Evolutionary conservation across 2,113 vertebrate species (phyloP), one percentile per base, ranked within the genome.

Genomic region (Amphilophus citrinellus): DNA sequence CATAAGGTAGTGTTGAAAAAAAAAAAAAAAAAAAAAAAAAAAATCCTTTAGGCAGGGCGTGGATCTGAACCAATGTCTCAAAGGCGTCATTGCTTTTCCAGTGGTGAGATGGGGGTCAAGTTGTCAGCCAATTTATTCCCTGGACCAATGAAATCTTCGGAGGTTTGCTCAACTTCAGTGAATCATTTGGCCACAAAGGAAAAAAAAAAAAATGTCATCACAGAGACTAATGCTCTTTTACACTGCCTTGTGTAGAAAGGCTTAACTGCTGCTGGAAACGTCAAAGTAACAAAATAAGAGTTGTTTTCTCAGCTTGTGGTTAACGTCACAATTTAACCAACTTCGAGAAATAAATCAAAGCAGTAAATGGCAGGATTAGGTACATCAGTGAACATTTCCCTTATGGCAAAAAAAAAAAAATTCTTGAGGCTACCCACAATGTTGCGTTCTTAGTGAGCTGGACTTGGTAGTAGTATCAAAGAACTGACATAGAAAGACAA

Each of bases 401-500:
- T 94, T 92, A 94, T 83, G 94, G 93, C 86, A 84, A 85, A 92
- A 89, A 92, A 83, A 91, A 65, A 83, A 89, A 76, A 83, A 96
- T 95, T 98, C 98, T 98, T 98, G 97, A 97, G 91, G 98, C 98
- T 99, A 99, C 97, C 97, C 97, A 98, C 97, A 99, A 98, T 97
- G 98, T 93, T 97, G 97, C 96, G 96, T 97, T 97, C 97, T 97
- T 98, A 99, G 97, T 96, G 98, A 97, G 98, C 96, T 98, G 98
- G 98, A 98, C 97, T 98, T 97, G 97, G 98, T 97, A 99, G 96
- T 97, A 97, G 98, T 97, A 98, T 97, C 98, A 99, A 99, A 99
- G 97, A 99, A 99, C 98, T 97, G 98, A 99, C 98, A 99, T 99
- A 99, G 98, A 99, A 99, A 99, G 98, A 99, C 98, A 98, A 99